A percentile compares a stretch with the other conserved stretches of the same genome.
Evolutionary conservation across 1,140 invertebrate species (phyloP).

Genomic region (Proales similis): DNA sequence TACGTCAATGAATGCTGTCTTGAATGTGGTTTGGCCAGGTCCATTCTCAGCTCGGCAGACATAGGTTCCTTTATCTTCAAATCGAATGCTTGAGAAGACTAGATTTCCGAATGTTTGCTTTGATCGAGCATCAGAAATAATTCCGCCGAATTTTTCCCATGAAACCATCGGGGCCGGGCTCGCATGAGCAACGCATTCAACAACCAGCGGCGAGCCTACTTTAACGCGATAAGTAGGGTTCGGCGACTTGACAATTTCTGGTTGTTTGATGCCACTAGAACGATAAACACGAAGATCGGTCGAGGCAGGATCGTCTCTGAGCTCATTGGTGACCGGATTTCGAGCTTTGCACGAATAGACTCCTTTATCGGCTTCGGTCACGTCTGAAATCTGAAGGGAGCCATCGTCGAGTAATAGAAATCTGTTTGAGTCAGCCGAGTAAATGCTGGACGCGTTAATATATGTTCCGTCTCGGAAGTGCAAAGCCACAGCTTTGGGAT

Average conservation of each 20-base stretch:
- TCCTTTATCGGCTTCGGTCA: conserved; percentile 40
- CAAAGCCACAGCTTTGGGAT: conserved; percentile 59
- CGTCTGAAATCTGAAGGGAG: conserved; percentile 42
- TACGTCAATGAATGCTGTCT: conserved; percentile 33
- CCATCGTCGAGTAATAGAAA: conserved; percentile 42
- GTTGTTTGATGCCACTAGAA: not conserved
- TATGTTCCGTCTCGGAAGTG: no score
- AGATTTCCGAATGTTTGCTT: conserved; percentile 57
- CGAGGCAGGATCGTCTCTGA: conserved; percentile 36
- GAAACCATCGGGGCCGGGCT: conserved; percentile 10
- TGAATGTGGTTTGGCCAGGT: conserved; percentile 41
- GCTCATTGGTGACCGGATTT: conserved; percentile 41
- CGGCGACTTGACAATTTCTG: not conserved
- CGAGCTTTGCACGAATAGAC: conserved; percentile 41
- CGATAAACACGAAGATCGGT: conserved; percentile 43
- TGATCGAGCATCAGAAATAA: conserved; percentile 3
- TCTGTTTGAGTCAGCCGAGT: conserved; percentile 45
- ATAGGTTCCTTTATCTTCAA: conserved; percentile 64
- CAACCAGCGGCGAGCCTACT: conserved; percentile 11
- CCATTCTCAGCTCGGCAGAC: conserved; percentile 58
- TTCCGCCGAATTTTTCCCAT: conserved; percentile 33
- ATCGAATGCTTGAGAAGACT: conserved; percentile 59
- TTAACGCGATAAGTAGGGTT: not conserved
- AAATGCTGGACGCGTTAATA: conserved; percentile 16
- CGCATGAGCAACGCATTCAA: conserved; percentile 36